Conservation (phyloP, 2,797 vertebrate species). For the Tragopan temminckii region DNA sequence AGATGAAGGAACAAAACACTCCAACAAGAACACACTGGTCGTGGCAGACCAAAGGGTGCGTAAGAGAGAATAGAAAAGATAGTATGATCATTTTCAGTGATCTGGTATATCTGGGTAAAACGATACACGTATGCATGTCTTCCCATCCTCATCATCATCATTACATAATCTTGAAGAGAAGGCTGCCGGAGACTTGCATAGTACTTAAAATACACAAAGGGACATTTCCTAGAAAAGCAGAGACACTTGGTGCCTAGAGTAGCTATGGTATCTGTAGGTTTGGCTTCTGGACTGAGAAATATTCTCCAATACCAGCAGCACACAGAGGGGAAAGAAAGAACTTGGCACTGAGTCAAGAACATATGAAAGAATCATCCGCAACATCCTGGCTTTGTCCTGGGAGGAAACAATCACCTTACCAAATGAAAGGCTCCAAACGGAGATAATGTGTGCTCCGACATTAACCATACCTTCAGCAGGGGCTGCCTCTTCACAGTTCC, state of each 20-base stretch:
- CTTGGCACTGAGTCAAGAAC: background rate
- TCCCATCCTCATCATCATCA: background rate
- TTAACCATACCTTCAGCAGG: slow-evolving; percentile 38
- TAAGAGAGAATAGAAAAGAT: background rate
- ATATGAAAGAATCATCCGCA: slow-evolving; percentile 20
- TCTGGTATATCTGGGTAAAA: background rate
- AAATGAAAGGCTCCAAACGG: background rate
- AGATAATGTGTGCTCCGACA: background rate
- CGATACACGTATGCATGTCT: background rate
- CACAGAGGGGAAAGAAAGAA: background rate
- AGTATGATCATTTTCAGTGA: background rate
- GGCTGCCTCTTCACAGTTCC: slow-evolving; percentile 8
- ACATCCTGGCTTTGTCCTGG: slow-evolving; percentile 32
- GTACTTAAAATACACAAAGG: background rate
- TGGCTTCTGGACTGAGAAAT: background rate
- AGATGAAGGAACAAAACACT: background rate
- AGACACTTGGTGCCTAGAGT: background rate
- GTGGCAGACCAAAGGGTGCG: background rate
- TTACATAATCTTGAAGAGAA: background rate
- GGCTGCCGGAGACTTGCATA: background rate
- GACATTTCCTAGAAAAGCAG: background rate
- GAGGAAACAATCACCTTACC: background rate
- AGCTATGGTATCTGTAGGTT: background rate
- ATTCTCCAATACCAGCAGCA: background rate
- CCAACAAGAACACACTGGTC: background rate